These are phyloP conservation scores for Gallirallus australis DNA, from an alignment of 2,797 vertebrate genomes.

Conservation along the genomic window DNA sequence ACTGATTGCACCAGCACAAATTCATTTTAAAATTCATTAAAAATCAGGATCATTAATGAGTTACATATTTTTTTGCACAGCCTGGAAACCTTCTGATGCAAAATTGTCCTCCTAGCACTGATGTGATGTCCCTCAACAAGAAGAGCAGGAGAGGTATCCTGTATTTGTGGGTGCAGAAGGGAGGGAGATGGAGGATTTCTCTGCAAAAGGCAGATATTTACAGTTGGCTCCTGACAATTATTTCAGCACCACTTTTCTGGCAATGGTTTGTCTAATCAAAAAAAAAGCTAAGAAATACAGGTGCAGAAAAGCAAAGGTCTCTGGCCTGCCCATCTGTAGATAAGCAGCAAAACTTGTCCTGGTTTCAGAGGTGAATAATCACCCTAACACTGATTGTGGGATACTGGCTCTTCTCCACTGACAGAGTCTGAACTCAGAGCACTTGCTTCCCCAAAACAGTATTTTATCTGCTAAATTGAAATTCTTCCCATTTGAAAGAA, in stretches of 20 bases:
- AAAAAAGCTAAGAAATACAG: neutral
- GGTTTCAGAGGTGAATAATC: neutral
- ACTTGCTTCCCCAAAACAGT: neutral
- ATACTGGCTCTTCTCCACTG: neutral
- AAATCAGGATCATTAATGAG: neutral
- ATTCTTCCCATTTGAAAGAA: neutral
- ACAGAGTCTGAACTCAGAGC: neutral
- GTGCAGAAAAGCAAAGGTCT: neutral
- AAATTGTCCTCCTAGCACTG: neutral
- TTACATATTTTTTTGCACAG: neutral
- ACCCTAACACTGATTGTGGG: neutral
- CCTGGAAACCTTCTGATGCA: neutral
- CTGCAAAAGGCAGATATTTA: neutral
- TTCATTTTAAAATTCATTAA: conserved; percentile 3
- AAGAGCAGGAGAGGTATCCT: neutral
- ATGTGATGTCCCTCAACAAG: neutral
- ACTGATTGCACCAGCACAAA: neutral
- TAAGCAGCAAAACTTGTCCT: neutral
- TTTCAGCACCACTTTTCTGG: neutral
- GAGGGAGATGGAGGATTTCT: neutral
- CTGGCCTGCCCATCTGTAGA: neutral
- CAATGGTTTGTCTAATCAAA: neutral
- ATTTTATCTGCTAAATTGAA: neutral
- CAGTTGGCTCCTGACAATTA: neutral
- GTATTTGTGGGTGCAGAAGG: neutral